A percentile compares a stretch with the other conserved stretches of the same genome.
phyloP scores from a whole-genome alignment of 2,797 vertebrate genomes.

The Yasuhikotakia modesta region DNA sequence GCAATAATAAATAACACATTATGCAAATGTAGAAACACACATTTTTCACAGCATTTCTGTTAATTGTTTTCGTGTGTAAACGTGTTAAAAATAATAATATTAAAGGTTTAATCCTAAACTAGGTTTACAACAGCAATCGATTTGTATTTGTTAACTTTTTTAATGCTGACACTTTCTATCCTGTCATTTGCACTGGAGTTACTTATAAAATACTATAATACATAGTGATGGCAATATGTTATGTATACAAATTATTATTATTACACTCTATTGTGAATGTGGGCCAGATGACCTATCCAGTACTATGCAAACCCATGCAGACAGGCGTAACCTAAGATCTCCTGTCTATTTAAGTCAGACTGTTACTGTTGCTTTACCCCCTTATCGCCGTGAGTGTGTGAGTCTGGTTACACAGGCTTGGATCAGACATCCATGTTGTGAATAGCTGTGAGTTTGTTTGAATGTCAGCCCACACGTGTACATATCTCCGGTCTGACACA shows the following conservation, averaged over 20 bases:
- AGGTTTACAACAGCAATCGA: too few relatives aligned
- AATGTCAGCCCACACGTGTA: conserved; percentile 25
- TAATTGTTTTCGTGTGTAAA: too few relatives aligned
- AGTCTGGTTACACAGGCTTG: conserved; percentile 16
- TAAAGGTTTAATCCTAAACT: too few relatives aligned
- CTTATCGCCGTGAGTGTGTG: conserved; percentile 20
- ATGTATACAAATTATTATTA: background rate
- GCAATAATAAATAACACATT: too few relatives aligned
- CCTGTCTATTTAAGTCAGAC: conserved; percentile 37
- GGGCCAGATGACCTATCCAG: conserved; percentile 3
- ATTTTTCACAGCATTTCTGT: too few relatives aligned
- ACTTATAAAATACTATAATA: background rate
- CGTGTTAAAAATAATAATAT: too few relatives aligned
- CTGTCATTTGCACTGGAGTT: too few relatives aligned
- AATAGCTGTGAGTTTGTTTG: conserved; percentile 35
- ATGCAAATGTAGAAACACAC: too few relatives aligned
- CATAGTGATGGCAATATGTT: background rate
- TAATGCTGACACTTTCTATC: too few relatives aligned
- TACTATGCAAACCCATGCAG: conserved; percentile 1
- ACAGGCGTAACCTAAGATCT: conserved; percentile 2
- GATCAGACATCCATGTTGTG: conserved; percentile 13
- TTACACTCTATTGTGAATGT: conserved; percentile 6
- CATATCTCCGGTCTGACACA: conserved; percentile 35
- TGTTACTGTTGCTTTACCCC: background rate
- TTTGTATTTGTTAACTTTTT: too few relatives aligned